Percentiles rank a stretch among this genome's conserved stretches.
phyloP scores from a whole-genome alignment of 1,140 invertebrate genomes.

The Mya arenaria region DNA sequence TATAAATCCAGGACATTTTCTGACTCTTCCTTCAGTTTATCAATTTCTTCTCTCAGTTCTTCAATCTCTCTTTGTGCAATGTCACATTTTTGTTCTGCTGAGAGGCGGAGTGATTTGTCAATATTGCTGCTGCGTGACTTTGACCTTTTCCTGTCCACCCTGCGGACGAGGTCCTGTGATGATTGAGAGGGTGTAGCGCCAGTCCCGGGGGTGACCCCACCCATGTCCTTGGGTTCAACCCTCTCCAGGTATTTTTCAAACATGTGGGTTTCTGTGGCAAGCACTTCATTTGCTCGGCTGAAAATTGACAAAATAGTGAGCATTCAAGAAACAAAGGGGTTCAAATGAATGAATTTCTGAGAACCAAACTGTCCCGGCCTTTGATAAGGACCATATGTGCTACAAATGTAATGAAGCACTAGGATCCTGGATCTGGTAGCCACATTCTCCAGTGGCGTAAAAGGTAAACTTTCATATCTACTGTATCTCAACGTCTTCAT shows the following conservation, averaged over 20 bases:
- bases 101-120: constrained; percentile 76
- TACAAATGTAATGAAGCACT: too few relatives aligned
- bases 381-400: too few relatives aligned
- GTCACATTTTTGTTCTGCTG: constrained; percentile 81
- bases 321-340: too few relatives aligned
- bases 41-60: constrained; percentile 78
- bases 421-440: too few relatives aligned
- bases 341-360: too few relatives aligned
- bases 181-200: constrained; percentile 61
- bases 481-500: too few relatives aligned
- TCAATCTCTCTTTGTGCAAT: constrained; percentile 81
- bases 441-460: too few relatives aligned
- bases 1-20: constrained; percentile 80
- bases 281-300: constrained; percentile 79
- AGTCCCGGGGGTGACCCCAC: constrained; percentile 23
- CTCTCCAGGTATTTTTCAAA: constrained; percentile 81
- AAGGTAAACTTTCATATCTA: too few relatives aligned
- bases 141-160: constrained; percentile 75
- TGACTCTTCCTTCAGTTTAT: constrained; percentile 77
- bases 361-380: too few relatives aligned
- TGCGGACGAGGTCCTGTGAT: constrained; percentile 61
- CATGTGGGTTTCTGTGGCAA: constrained; percentile 79
- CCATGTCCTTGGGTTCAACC: constrained; percentile 75
- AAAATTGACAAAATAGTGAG: constrained; percentile 29
- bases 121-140: constrained; percentile 75